Conservation (phyloP, 2,797 vertebrate species). For the Cynodonichthys magdalenae region DNA sequence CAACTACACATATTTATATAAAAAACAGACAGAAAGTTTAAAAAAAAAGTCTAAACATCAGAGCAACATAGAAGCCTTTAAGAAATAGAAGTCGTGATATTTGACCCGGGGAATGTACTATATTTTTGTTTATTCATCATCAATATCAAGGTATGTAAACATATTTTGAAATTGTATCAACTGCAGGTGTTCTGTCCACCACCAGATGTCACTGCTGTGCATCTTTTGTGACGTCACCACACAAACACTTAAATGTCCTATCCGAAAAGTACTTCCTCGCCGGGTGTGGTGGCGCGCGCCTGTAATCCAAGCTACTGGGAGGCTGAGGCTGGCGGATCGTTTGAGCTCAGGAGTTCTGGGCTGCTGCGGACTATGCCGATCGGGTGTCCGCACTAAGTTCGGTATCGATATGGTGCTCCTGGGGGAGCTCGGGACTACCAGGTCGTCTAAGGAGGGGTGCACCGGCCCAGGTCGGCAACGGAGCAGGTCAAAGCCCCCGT, state of each 20-base stretch:
- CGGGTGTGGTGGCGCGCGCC: slow-evolving; percentile 3
- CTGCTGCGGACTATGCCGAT: slow-evolving; percentile 65
- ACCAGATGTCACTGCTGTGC: neutral
- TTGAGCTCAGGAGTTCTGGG: slow-evolving; percentile 67
- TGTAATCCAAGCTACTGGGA: slow-evolving; percentile 7
- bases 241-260: too few species aligned
- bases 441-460: slow-evolving; percentile 70
- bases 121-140: neutral
- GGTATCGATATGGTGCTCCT: slow-evolving; percentile 71
- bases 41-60: too few species aligned
- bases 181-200: neutral
- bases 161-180: too few species aligned
- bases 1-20: too few species aligned
- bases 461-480: slow-evolving; percentile 75
- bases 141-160: neutral
- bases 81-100: too few species aligned
- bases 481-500: slow-evolving; percentile 62
- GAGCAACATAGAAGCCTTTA: too few species aligned
- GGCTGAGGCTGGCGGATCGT: slow-evolving; percentile 24
- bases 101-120: too few species aligned
- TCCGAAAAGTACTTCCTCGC: too few species aligned
- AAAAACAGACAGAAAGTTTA: too few species aligned
- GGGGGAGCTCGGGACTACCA: slow-evolving; percentile 68
- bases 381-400: slow-evolving; percentile 66
- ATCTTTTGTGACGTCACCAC: neutral